phyloP scores from a whole-genome alignment of 1,140 invertebrate genomes.

The Forficula auricularia region DNA sequence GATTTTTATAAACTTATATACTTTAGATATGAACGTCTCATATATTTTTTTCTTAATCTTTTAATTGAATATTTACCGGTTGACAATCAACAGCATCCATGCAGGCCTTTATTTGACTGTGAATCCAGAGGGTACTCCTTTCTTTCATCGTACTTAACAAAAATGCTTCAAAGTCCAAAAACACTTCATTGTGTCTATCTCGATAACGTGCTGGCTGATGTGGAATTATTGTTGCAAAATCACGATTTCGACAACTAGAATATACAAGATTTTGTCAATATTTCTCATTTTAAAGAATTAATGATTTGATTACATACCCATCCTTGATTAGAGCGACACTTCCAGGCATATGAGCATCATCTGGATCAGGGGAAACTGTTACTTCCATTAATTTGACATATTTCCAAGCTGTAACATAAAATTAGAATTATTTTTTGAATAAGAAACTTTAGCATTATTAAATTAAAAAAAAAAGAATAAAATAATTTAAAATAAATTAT shows the following conservation, averaged over 20 bases:
- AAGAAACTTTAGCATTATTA: too few species aligned
- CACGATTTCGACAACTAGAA: conserved; percentile 66
- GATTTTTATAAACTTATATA: too few species aligned
- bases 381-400: conserved; percentile 74
- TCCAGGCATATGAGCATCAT: conserved; percentile 58
- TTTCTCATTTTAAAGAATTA: too few species aligned
- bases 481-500: too few species aligned
- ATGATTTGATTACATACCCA: too few species aligned
- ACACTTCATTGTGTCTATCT: conserved; percentile 65
- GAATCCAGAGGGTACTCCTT: conserved; percentile 64
- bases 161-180: conserved; percentile 73
- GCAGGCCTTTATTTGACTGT: conserved; percentile 73
- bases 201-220: conserved; percentile 64
- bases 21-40: too few species aligned
- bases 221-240: conserved; percentile 68
- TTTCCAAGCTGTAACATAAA: conserved; percentile 66
- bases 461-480: too few species aligned
- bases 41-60: too few species aligned
- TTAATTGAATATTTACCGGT: conserved; percentile 42
- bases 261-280: too few species aligned
- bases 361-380: conserved; percentile 66
- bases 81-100: conserved; percentile 68
- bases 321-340: conserved; percentile 64
- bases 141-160: conserved; percentile 67
- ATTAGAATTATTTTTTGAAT: too few species aligned